Evolutionary conservation across 2,888 invertebrate species (phyloP).

Genomic region (Metalampra italica): DNA sequence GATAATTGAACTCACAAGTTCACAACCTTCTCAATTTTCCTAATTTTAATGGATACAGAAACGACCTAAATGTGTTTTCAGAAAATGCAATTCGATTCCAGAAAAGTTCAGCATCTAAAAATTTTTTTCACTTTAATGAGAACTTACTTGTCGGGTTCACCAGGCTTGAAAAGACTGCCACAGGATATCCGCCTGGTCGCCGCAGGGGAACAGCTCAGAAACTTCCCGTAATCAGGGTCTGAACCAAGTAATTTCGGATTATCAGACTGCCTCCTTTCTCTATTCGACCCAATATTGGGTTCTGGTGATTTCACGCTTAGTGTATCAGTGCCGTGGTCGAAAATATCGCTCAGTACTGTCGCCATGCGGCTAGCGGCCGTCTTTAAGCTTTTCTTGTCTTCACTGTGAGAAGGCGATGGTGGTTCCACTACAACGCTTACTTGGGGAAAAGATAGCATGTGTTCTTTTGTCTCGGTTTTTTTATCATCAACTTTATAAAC

Average conservation of each 20-base stretch:
- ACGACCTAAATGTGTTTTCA: too few species aligned
- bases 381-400: constrained; percentile 71
- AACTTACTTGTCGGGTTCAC: constrained; percentile 80
- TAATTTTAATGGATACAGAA: not conserved
- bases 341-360: constrained; percentile 65
- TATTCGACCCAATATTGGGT: constrained; percentile 61
- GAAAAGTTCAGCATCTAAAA: too few species aligned
- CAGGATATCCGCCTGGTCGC: constrained; percentile 94
- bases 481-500: constrained; percentile 1
- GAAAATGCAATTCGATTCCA: too few species aligned
- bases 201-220: constrained; percentile 87
- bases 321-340: constrained; percentile 64
- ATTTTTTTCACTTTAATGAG: not conserved
- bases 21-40: not conserved
- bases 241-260: constrained; percentile 81
- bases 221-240: constrained; percentile 81
- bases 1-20: not conserved
- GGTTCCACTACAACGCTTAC: constrained; percentile 87
- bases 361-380: constrained; percentile 64
- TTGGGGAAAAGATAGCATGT: constrained; percentile 73
- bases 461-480: constrained; percentile 10
- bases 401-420: constrained; percentile 84
- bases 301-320: constrained; percentile 65
- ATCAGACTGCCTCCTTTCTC: constrained; percentile 71
- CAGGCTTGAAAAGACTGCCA: constrained; percentile 90